phyloP scores from a whole-genome alignment of 2,888 invertebrate species.

The Cephus sareptanus region DNA sequence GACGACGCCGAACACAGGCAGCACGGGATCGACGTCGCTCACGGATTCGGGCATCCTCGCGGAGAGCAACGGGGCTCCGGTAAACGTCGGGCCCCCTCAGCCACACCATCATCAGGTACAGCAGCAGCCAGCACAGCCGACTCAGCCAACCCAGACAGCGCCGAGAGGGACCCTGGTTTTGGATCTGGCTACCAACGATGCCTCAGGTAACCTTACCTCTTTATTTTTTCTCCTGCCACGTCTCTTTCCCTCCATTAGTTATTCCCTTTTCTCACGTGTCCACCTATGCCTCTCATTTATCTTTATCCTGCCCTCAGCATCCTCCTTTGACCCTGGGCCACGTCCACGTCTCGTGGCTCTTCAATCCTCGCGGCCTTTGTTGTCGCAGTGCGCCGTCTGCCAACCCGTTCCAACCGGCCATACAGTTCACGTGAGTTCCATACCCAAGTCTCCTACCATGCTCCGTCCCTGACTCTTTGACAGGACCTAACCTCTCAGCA shows the following conservation, averaged over 20 bases:
- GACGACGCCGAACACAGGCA: conserved; percentile 14
- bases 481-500: not conserved
- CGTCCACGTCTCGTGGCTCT: not conserved
- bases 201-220: conserved; percentile 1
- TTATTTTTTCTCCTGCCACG: not conserved
- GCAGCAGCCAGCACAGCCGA: conserved; percentile 26
- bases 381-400: not conserved
- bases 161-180: not conserved
- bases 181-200: not conserved
- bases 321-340: not conserved
- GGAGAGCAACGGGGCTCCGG: conserved; percentile 26
- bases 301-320: not conserved
- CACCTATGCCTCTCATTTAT: not conserved
- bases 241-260: not conserved
- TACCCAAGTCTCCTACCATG: not conserved
- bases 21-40: conserved; percentile 23
- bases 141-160: not conserved
- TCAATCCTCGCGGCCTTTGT: not conserved
- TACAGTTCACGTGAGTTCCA: not conserved
- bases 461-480: not conserved
- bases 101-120: conserved; percentile 32
- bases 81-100: conserved; percentile 28
- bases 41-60: conserved; percentile 39
- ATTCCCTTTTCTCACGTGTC: not conserved
- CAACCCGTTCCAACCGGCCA: not conserved